Base-by-base conservation (phyloP, 2,888 invertebrate species). In the Drosophila birchii region DNA sequence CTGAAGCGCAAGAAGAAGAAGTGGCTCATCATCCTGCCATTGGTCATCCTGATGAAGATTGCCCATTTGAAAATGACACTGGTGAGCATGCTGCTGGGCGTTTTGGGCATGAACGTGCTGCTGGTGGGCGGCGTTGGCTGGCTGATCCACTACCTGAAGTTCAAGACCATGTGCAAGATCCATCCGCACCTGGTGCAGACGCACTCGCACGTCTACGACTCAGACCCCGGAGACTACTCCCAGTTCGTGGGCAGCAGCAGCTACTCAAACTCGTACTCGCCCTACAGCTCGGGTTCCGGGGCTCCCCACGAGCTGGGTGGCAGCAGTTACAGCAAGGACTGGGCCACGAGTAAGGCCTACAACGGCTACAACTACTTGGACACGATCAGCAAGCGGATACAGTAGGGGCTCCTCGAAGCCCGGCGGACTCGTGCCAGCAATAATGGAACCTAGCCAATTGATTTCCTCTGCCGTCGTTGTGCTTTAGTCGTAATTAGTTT, bases 101-200 rank as follows among this genome's bases (percentile, higher is more conserved):
- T 92, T 8, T 67, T 91, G 32, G 91, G 91, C 51, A 67, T 92
- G 64, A 92, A 92, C 74, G 87, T 91, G 16, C 63, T 92, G 16
- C 60, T 92, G 20, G 81, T 92, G 11, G 90, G 90, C 55, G 92
- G 92, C 18, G 81, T 84, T 4, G 91, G 88, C 54, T 91, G 92
- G 90, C 83, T 92, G 1, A 90, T 92, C 63, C 90, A 92, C 78
- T 92, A 92, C 69, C 77, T 92, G 1, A 92, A 92, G 67, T 90
- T 88, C 60, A 92, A 91, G 75, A 92, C 92, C 2, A 70, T 92
- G 20, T 92, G 92, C 77, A 91, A 91, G 78, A 91, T 92, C 60
- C 92, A 92, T 61, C 92, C 92, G 12, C 92, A 92, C 38, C 57
- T 91, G 67, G 89, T 92, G 71, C 92, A 92, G 58, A 76, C 90